Conservation (phyloP, 2,888 invertebrate species). For the Alviniconcha strummeri region DNA sequence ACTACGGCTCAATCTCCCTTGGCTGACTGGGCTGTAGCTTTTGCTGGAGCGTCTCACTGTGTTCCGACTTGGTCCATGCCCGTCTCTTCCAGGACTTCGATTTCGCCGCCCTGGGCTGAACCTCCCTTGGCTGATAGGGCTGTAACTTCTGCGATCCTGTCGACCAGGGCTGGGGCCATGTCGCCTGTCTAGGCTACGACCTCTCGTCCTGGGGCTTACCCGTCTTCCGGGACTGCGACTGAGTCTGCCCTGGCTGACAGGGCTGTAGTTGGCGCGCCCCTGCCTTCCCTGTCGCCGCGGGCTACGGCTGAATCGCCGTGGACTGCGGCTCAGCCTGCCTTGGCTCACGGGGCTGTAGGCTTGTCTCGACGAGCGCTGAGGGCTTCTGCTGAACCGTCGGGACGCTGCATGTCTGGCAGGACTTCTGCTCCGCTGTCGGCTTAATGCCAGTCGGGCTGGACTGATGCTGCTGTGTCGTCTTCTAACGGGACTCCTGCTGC, state of each 20-base stretch:
- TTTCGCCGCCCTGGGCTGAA: slow-evolving; percentile 13
- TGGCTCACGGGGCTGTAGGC: slow-evolving; percentile 12
- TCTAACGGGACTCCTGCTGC: slow-evolving; percentile 15
- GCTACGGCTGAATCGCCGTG: slow-evolving; percentile 12
- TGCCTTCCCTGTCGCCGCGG: slow-evolving; percentile 1
- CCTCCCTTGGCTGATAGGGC: slow-evolving; percentile 24
- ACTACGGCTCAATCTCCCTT: not conserved
- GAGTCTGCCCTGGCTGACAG: slow-evolving; percentile 18
- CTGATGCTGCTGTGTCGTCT: slow-evolving; percentile 23
- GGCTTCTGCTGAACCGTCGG: slow-evolving; percentile 8
- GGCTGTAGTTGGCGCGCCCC: not conserved
- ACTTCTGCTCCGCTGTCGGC: not conserved
- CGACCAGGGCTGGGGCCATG: not conserved
- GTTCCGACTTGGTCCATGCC: not conserved
- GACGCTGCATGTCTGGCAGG: not conserved
- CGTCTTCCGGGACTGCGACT: slow-evolving; percentile 5
- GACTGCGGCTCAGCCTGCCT: slow-evolving; percentile 24
- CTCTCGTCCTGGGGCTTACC: not conserved
- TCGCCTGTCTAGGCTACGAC: slow-evolving; percentile 10
- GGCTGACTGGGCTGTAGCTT: slow-evolving; percentile 20
- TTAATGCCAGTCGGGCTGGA: not conserved
- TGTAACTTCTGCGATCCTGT: slow-evolving; percentile 11
- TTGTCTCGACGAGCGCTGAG: not conserved
- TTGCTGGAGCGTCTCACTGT: not conserved
- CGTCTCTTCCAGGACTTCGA: not conserved